These are phyloP conservation scores for Eristalis arbustorum DNA, from an alignment of 2,888 invertebrate genomes.

Conservation along the genomic window DNA sequence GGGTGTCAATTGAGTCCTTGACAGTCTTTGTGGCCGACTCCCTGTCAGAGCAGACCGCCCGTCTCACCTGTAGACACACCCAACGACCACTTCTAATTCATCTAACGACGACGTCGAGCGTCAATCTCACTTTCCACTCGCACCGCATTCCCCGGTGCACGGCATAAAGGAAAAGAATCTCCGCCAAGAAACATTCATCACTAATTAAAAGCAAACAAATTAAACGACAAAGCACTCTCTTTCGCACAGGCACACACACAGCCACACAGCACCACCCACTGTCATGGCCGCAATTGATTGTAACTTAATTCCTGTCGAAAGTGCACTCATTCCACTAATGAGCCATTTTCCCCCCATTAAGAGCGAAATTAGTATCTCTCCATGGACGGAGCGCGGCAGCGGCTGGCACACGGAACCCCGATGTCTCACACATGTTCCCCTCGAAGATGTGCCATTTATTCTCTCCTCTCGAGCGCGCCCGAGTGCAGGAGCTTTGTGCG, in stretches of 20 bases:
- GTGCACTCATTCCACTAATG: slow-evolving; percentile 71
- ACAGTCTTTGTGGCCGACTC: background rate
- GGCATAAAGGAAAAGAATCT: slow-evolving; percentile 12
- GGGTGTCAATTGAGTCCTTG: background rate
- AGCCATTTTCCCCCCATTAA: slow-evolving; percentile 70
- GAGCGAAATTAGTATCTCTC: slow-evolving; percentile 64
- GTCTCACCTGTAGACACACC: background rate
- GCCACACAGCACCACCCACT: slow-evolving; percentile 49
- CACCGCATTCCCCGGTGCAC: background rate
- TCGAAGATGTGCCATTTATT: slow-evolving; percentile 34
- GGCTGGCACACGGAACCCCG: slow-evolving; percentile 26
- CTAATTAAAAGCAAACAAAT: slow-evolving; percentile 69
- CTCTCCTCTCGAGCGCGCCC: background rate
- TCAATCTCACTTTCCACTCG: background rate
- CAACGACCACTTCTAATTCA: background rate
- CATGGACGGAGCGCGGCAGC: background rate
- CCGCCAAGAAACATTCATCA: slow-evolving; percentile 45
- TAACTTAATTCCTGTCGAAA: slow-evolving; percentile 70
- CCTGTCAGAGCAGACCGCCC: background rate
- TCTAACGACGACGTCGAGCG: background rate
- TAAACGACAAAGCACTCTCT: slow-evolving; percentile 55
- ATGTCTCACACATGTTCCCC: slow-evolving; percentile 65
- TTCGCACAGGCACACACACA: background rate
- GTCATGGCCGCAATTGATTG: slow-evolving; percentile 69
- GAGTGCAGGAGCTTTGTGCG: background rate